Base-by-base conservation (phyloP, 2,797 vertebrate genomes). In the Sebastolobus altivelis region DNA sequence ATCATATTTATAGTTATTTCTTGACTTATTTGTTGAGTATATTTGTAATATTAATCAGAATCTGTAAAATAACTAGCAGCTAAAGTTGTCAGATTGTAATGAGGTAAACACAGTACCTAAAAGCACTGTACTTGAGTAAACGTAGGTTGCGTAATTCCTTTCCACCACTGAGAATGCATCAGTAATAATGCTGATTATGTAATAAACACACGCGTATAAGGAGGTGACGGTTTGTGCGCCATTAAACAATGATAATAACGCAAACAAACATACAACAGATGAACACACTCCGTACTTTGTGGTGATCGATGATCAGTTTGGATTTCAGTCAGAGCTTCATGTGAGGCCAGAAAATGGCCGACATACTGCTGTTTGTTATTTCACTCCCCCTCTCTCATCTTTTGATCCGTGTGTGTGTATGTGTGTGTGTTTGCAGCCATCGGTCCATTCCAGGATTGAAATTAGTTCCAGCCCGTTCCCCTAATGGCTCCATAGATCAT, bases 401-500 rank as follows among this genome's bases (percentile, higher is more conserved):
- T 87, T 88, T 90, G 81, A 86, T 89, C 87, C 70, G 4, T 80
- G 4, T 65, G 27, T 59, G 72, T 69, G 70, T 63, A 61, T 73
- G 78, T 40, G 63, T 33, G 86, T 43, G 79, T 75, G 76, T 76
- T 22, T 60, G 65, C 25, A 60, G 46, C 74, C 81, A 73, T 66
- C 69, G 71, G 92, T 92, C 94, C 91, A 92, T 94, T 93, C 91
- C 90, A 91, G 90, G 91, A 93, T 91, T 93, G 91, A 93, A 93
- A 95, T 95, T 94, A 94, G 88, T 94, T 95, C 90, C 94, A 93
- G 86, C 84, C 91, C 79, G 79, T 91, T 94, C 90, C 89, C 92
- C 91, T 95, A 95, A 96, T 95, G 92, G 94, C 94, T 94, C 93
- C 92, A 94, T 95, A 94, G 95, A 95, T 96, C 94, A 94, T 94